Conservation (phyloP, 1,140 invertebrate species). For the Armadillidium nasatum region DNA sequence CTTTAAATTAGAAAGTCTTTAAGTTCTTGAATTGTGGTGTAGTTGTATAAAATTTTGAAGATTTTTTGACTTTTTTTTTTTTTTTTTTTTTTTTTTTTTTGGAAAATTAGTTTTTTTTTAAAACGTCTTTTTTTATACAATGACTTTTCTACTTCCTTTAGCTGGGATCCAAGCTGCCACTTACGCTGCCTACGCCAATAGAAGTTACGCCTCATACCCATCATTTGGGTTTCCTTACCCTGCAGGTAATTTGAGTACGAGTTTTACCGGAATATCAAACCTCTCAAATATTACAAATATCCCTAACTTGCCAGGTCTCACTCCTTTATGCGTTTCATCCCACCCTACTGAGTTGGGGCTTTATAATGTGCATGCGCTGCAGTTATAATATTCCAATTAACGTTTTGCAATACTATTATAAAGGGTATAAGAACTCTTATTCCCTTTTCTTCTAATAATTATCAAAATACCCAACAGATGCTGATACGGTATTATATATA, state of each 20-base stretch:
- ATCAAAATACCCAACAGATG: no score
- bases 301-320: constrained; percentile 41
- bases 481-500: neutral
- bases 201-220: constrained; percentile 86
- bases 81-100: no score
- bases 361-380: constrained; percentile 46
- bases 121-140: no score
- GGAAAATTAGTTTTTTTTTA: no score
- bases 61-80: no score
- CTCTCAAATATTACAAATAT: neutral
- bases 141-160: neutral
- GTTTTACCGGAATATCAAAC: constrained; percentile 57
- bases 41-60: no score
- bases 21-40: no score
- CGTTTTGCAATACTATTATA: neutral
- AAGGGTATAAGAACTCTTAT: no score
- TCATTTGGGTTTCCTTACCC: constrained; percentile 94
- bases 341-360: constrained; percentile 62
- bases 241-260: constrained; percentile 79
- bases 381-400: constrained; percentile 40
- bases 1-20: no score
- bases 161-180: constrained; percentile 65
- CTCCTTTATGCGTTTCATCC: constrained; percentile 55
- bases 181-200: constrained; percentile 85
- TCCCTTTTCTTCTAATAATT: no score